Conservation (phyloP, 2,888 invertebrate species). For the Ichneumoninae sp. region DNA sequence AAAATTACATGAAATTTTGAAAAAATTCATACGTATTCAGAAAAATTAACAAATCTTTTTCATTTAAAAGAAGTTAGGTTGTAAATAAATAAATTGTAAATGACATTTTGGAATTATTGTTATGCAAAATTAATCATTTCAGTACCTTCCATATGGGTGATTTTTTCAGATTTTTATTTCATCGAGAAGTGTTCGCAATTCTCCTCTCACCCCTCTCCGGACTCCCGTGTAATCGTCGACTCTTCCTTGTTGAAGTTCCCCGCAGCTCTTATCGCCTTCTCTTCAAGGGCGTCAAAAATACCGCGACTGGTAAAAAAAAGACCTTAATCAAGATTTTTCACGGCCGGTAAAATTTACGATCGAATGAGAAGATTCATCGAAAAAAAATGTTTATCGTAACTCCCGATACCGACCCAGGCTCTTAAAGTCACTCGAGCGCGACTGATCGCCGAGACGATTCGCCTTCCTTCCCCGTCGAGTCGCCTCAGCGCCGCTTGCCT, state of each 20-base stretch:
- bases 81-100: too few species aligned
- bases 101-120: too few species aligned
- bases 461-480: neutral
- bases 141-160: too few species aligned
- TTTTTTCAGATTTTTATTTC: too few species aligned
- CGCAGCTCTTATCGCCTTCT: neutral
- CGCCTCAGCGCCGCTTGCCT: neutral
- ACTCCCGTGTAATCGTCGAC: neutral
- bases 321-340: neutral
- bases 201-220: too few species aligned
- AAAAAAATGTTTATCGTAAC: neutral
- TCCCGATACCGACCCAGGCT: neutral
- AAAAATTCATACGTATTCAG: too few species aligned
- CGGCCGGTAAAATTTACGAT: neutral
- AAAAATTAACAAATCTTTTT: too few species aligned
- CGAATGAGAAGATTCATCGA: neutral
- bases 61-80: too few species aligned
- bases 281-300: neutral
- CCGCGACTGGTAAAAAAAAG: neutral
- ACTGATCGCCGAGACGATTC: slow-evolving; percentile 7
- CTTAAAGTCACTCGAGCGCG: slow-evolving; percentile 9
- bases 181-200: too few species aligned
- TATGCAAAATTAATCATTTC: too few species aligned
- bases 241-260: neutral
- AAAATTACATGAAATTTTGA: too few species aligned